A percentile compares a stretch with the other conserved stretches of the same genome.
phyloP scores from a whole-genome alignment of 2,797 vertebrate genomes.

The Otus scops region DNA sequence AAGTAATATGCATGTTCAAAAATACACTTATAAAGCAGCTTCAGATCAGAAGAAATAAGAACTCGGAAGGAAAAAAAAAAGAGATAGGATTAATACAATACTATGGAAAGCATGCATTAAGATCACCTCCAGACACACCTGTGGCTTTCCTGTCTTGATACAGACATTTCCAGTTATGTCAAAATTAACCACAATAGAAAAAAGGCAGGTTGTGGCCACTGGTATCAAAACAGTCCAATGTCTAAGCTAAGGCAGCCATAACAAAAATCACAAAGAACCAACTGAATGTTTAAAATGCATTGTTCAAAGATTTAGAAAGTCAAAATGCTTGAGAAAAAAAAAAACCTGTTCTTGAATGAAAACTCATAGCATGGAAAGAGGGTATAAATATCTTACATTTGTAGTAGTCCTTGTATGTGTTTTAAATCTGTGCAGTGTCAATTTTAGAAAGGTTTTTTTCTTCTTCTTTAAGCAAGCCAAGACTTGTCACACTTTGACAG shows the following conservation, averaged over 20 bases:
- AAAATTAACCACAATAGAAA: not conserved
- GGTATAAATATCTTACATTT: not conserved
- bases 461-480: constrained; percentile 31
- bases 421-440: constrained; percentile 12
- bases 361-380: not conserved
- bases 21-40: not conserved
- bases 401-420: not conserved
- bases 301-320: not conserved
- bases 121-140: not conserved
- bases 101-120: not conserved
- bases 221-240: not conserved
- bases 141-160: not conserved
- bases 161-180: not conserved
- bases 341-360: not conserved
- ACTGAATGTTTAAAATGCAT: not conserved
- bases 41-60: not conserved
- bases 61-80: not conserved
- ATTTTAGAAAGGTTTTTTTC: constrained; percentile 24
- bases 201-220: not conserved
- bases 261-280: not conserved
- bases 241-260: not conserved
- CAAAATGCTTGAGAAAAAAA: not conserved
- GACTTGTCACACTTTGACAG: constrained; percentile 47
- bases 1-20: not conserved
- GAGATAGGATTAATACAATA: not conserved